These are phyloP conservation scores for Bombus superbus DNA, from an alignment of 1,140 invertebrate species.

Conservation along the genomic window DNA sequence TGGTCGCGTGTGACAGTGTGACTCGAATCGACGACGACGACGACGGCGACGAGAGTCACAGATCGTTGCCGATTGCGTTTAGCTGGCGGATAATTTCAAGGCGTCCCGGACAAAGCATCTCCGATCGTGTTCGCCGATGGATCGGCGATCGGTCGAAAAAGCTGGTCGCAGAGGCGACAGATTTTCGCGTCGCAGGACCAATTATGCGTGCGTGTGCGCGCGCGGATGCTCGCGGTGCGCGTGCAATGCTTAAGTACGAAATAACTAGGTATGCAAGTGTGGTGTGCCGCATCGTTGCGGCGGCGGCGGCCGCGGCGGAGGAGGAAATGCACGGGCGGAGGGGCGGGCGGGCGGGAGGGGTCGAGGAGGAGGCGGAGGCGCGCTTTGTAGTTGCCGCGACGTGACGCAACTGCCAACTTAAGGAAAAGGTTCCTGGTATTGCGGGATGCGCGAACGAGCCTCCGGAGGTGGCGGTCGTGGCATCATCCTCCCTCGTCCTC, in stretches of 20 bases:
- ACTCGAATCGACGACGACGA: too few relatives aligned
- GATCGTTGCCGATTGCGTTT: too few relatives aligned
- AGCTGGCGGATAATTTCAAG: too few relatives aligned
- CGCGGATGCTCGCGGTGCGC: slow-evolving; percentile 29
- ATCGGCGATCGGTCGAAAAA: neutral
- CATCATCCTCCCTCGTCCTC: slow-evolving; percentile 58
- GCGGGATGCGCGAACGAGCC: slow-evolving; percentile 51
- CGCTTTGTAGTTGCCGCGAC: slow-evolving; percentile 81
- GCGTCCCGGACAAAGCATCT: too few relatives aligned
- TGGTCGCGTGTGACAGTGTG: too few relatives aligned
- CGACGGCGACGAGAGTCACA: too few relatives aligned
- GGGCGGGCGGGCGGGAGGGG: slow-evolving; percentile 22
- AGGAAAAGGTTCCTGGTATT: slow-evolving; percentile 78
- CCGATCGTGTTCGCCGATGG: neutral
- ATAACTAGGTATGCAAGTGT: slow-evolving; percentile 75
- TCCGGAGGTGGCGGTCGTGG: slow-evolving; percentile 31
- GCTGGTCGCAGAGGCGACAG: neutral
- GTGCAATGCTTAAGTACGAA: slow-evolving; percentile 63
- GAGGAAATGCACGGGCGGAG: slow-evolving; percentile 38
- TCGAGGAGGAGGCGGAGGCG: slow-evolving; percentile 46
- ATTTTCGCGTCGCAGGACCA: slow-evolving; percentile 11
- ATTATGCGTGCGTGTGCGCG: slow-evolving; percentile 25
- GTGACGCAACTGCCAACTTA: slow-evolving; percentile 80
- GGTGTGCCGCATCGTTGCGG: slow-evolving; percentile 56
- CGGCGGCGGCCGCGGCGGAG: slow-evolving; percentile 15